These are phyloP conservation scores for Cynopterus brachyotis DNA, from an alignment of 2,113 vertebrate genomes.

Conservation along the genomic window DNA sequence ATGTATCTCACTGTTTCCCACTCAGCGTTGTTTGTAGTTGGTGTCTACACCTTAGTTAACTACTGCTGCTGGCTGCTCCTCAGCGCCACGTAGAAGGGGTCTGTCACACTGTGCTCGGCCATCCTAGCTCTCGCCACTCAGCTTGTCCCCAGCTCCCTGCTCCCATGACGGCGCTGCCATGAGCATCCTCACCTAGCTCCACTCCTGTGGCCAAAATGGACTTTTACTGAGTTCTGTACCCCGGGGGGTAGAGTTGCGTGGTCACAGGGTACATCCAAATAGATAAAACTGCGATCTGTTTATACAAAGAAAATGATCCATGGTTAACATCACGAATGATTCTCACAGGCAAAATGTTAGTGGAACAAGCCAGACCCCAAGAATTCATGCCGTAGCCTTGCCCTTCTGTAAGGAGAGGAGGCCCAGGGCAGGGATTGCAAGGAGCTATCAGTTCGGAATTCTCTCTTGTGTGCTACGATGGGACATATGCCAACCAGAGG, in stretches of 20 bases:
- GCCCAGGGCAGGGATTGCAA: not conserved
- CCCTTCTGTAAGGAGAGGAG: not conserved
- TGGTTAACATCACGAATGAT: not conserved
- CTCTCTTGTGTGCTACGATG: not conserved
- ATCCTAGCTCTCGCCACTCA: no score
- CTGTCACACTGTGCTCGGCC: not conserved
- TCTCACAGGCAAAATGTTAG: not conserved
- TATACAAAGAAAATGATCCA: not conserved
- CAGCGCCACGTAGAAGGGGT: rapidly evolving
- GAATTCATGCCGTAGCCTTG: not conserved
- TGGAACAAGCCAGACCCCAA: not conserved
- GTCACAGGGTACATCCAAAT: not conserved
- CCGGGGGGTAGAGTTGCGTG: not conserved
- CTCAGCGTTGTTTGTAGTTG: rapidly evolving
- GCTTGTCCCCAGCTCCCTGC: not conserved
- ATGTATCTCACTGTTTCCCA: not conserved
- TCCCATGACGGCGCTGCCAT: rapidly evolving
- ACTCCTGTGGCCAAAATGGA: not conserved
- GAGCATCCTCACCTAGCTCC: not conserved
- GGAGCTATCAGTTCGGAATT: not conserved
- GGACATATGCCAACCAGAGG: not conserved
- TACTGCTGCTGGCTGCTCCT: not conserved
- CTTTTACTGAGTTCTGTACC: not conserved
- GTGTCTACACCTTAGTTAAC: not conserved
- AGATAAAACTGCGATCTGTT: not conserved